These are phyloP conservation scores for Mercenaria mercenaria DNA, from an alignment of 1,140 invertebrate species.

Conservation along the genomic window DNA sequence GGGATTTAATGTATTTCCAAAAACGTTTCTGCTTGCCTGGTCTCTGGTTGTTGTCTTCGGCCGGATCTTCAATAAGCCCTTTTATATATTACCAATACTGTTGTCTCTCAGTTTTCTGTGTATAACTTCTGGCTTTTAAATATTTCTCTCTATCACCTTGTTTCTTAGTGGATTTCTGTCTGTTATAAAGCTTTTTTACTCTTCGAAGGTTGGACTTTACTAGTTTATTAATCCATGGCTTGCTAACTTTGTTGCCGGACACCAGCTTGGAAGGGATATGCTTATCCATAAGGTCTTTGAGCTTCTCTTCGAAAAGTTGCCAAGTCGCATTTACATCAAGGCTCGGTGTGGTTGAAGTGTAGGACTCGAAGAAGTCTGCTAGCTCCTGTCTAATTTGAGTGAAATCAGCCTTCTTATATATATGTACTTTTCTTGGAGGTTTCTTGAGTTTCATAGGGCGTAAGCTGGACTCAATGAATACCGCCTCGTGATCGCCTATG, in stretches of 20 bases:
- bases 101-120: too few species aligned
- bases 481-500: not conserved
- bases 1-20: too few species aligned
- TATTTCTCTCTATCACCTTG: too few species aligned
- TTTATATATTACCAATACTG: too few species aligned
- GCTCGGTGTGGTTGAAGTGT: not conserved
- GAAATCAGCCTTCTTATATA: not conserved
- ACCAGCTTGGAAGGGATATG: not conserved
- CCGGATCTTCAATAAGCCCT: too few species aligned
- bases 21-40: too few species aligned
- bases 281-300: not conserved
- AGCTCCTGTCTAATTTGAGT: not conserved
- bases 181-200: too few species aligned
- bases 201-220: too few species aligned
- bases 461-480: not conserved
- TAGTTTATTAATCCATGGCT: too few species aligned
- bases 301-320: not conserved
- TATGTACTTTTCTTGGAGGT: not conserved
- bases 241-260: not conserved
- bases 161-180: too few species aligned
- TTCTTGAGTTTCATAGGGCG: not conserved
- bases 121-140: too few species aligned
- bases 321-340: not conserved
- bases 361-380: not conserved
- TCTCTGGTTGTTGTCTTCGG: too few species aligned